These are phyloP conservation scores for Netelia melanura DNA, from an alignment of 2,888 invertebrate species.

Conservation along the genomic window DNA sequence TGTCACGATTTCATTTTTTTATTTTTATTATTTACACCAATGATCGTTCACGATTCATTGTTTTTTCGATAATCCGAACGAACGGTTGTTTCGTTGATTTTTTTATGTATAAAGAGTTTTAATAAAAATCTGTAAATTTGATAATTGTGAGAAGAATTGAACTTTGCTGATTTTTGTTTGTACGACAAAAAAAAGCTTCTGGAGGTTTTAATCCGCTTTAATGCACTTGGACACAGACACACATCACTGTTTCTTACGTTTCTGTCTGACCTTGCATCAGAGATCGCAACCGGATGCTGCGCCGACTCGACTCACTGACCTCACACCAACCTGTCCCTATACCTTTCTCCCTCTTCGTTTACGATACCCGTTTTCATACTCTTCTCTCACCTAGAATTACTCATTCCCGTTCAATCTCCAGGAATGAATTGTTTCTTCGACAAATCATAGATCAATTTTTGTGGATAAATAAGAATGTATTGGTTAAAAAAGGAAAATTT, in stretches of 20 bases:
- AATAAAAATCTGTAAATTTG: too few relatives aligned
- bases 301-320: conserved; percentile 58
- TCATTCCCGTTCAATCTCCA: conserved; percentile 11
- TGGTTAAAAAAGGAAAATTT: not conserved
- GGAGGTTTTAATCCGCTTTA: conserved; percentile 15
- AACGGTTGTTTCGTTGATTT: too few relatives aligned
- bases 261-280: conserved; percentile 57
- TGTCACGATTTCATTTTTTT: not conserved
- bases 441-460: not conserved
- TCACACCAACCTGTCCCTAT: conserved; percentile 46
- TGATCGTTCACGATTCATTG: not conserved
- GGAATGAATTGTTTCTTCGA: not conserved
- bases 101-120: too few relatives aligned
- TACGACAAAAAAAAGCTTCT: not conserved
- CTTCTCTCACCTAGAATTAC: conserved; percentile 35
- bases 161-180: not conserved
- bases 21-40: not conserved
- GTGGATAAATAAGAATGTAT: not conserved
- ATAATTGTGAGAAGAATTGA: too few relatives aligned
- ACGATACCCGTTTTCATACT: conserved; percentile 11
- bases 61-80: too few relatives aligned
- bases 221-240: not conserved
- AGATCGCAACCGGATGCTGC: conserved; percentile 63
- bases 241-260: conserved; percentile 31
- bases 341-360: conserved; percentile 17